Conservation (phyloP, 2,113 vertebrate species). For the Centropus unirufus region DNA sequence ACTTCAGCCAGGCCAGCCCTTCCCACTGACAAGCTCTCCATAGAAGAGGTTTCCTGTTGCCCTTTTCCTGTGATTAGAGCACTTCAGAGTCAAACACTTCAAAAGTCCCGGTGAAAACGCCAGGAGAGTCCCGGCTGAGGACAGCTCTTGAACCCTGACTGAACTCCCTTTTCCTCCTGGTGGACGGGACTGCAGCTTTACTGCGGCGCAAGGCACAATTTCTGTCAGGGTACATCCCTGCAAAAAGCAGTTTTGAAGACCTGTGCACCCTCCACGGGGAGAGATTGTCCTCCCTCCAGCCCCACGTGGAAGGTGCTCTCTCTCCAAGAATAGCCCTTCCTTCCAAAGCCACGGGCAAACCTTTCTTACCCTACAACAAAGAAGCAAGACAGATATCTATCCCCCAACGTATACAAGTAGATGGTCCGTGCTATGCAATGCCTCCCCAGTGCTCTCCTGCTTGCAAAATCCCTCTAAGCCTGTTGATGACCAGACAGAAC, state of each 20-base stretch:
- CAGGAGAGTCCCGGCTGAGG: neutral
- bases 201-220: accelerated
- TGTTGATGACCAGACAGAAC: neutral
- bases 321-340: neutral
- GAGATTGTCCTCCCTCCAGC: too few relatives aligned
- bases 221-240: neutral
- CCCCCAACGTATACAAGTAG: neutral
- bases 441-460: neutral
- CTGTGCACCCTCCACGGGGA: accelerated
- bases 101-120: neutral
- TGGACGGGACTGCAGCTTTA: neutral
- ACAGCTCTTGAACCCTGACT: neutral
- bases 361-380: neutral
- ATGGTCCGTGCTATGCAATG: accelerated
- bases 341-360: neutral
- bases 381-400: neutral
- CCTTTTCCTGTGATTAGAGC: conserved; percentile 10
- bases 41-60: neutral
- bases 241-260: neutral
- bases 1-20: neutral
- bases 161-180: neutral
- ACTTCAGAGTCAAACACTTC: neutral
- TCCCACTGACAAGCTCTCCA: neutral
- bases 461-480: neutral
- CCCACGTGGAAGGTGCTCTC: accelerated